These are phyloP conservation scores for Tachyglossus aculeatus DNA, from an alignment of 2,797 vertebrate genomes.

Conservation along the genomic window DNA sequence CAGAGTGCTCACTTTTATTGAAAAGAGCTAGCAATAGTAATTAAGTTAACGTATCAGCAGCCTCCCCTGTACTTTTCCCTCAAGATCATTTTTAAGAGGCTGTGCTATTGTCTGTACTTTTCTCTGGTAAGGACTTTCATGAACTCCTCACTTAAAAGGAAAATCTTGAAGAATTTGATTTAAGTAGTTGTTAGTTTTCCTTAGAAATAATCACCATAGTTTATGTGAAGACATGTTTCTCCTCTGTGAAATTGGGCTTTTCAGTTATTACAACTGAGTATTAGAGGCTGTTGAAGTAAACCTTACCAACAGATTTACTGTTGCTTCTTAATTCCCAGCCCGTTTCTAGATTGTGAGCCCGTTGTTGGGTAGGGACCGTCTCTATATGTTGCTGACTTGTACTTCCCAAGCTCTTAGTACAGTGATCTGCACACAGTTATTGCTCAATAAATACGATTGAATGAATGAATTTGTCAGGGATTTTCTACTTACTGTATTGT, in stretches of 20 bases:
- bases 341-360: too few relatives aligned
- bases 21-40: slow-evolving; percentile 17
- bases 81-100: slow-evolving; percentile 14
- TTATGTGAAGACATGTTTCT: not conserved
- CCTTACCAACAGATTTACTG: too few relatives aligned
- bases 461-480: too few relatives aligned
- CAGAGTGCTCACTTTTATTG: not conserved
- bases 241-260: not conserved
- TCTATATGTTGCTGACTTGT: too few relatives aligned
- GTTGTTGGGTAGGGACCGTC: too few relatives aligned
- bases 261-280: too few relatives aligned
- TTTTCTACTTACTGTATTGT: too few relatives aligned
- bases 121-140: slow-evolving; percentile 16
- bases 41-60: not conserved
- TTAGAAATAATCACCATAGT: slow-evolving; percentile 13
- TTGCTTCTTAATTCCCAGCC: too few relatives aligned
- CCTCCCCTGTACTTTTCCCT: slow-evolving; percentile 1
- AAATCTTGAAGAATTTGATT: not conserved
- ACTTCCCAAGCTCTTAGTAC: too few relatives aligned
- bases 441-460: too few relatives aligned
- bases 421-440: too few relatives aligned
- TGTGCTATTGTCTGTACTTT: slow-evolving; percentile 3
- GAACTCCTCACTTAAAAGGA: not conserved
- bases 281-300: too few relatives aligned
- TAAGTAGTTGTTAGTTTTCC: not conserved